phyloP scores from a whole-genome alignment of 2,113 vertebrate species.

The Onychorhynchus coronatus region DNA sequence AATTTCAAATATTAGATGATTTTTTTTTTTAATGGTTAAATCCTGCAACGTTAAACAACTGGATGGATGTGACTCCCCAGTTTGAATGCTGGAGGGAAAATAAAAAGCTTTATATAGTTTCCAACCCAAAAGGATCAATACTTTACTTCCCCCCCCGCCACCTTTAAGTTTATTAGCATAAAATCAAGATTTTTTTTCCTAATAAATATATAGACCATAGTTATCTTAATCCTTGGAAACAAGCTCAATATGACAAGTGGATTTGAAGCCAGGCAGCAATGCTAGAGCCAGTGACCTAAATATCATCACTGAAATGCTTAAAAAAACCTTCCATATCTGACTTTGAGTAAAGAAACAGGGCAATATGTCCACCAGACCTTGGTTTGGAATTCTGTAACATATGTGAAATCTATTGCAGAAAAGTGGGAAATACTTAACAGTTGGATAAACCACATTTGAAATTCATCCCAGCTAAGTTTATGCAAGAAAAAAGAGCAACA shows the following conservation, averaged over 20 bases:
- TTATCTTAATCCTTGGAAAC: constrained; percentile 23
- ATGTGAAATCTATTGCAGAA: constrained; percentile 77
- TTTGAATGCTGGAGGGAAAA: neutral
- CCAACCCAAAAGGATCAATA: neutral
- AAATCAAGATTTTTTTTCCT: neutral
- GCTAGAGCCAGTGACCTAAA: constrained; percentile 34
- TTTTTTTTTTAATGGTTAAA: neutral
- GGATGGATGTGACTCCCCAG: neutral
- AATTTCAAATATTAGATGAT: neutral
- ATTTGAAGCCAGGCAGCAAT: neutral
- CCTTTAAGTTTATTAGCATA: neutral
- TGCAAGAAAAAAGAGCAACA: constrained; percentile 78
- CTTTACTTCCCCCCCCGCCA: fast-evolving
- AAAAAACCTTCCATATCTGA: constrained; percentile 42
- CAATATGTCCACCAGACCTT: constrained; percentile 70
- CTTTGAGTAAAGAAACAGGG: constrained; percentile 43
- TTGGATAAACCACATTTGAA: constrained; percentile 81
- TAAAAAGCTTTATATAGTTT: neutral
- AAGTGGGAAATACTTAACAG: constrained; percentile 78
- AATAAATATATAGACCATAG: neutral
- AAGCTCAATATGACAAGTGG: constrained; percentile 16
- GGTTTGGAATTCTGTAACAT: constrained; percentile 76
- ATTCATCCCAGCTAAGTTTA: constrained; percentile 76
- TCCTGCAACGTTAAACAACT: neutral
- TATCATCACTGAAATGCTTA: constrained; percentile 1